These are phyloP conservation scores for Ceyx margarethae DNA, from an alignment of 2,113 vertebrate genomes.

Conservation along the genomic window DNA sequence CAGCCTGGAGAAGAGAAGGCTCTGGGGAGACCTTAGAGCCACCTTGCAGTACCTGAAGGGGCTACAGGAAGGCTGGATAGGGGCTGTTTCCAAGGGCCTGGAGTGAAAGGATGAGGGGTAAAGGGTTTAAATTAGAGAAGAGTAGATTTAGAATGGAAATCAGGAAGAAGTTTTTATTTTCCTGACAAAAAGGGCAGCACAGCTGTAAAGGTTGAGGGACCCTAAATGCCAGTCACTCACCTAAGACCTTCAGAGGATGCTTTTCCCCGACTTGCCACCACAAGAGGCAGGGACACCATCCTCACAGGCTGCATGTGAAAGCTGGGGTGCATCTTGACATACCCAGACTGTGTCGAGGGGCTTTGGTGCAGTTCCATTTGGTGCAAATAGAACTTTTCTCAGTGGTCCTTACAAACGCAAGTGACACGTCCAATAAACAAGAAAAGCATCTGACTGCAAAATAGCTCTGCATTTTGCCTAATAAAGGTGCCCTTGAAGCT, in stretches of 20 bases:
- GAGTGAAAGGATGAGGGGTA: background rate
- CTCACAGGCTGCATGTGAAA: background rate
- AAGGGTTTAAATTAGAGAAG: too few relatives aligned
- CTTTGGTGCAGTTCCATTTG: background rate
- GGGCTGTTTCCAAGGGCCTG: too few relatives aligned
- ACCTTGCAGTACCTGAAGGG: too few relatives aligned
- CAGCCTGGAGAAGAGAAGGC: too few relatives aligned
- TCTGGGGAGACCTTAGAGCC: too few relatives aligned
- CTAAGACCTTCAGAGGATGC: background rate
- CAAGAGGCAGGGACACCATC: background rate
- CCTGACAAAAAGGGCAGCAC: background rate
- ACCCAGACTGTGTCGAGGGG: fast-evolving
- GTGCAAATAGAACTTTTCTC: background rate
- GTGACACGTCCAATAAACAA: too few relatives aligned
- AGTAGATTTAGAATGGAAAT: background rate
- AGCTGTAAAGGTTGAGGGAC: background rate
- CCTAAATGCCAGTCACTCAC: background rate
- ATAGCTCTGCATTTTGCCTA: fast-evolving
- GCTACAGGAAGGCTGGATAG: too few relatives aligned
- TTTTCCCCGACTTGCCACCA: background rate
- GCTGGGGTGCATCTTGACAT: background rate
- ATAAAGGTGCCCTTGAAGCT: background rate
- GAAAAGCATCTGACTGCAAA: background rate
- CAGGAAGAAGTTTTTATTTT: background rate
- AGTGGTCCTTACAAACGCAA: background rate